These are phyloP conservation scores for Drosophila navojoa DNA, from an alignment of 1,140 invertebrate genomes.

Conservation along the genomic window DNA sequence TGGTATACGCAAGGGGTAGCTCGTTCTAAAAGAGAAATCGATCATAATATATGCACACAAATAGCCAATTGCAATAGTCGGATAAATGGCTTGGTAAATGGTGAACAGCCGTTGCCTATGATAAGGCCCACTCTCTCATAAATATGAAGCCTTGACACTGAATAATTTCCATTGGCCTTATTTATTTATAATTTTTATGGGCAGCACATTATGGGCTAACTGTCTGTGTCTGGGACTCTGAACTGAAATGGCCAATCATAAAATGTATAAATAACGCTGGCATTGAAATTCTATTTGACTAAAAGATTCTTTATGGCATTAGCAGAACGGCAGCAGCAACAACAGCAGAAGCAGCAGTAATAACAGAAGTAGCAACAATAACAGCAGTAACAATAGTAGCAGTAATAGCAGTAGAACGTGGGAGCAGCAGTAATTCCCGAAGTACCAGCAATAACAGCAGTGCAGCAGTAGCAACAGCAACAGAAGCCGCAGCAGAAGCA, in stretches of 20 bases:
- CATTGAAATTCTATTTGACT: conserved; percentile 57
- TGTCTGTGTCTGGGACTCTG: conserved; percentile 14
- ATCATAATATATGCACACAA: conserved; percentile 59
- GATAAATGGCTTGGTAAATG: conserved; percentile 52
- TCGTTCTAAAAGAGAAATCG: conserved; percentile 30
- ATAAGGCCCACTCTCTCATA: conserved; percentile 36
- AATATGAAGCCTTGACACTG: conserved; percentile 45
- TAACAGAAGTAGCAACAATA: too few species aligned
- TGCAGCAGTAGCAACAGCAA: too few species aligned
- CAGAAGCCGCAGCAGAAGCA: too few species aligned
- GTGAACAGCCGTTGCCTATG: conserved; percentile 37
- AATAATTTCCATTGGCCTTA: conserved; percentile 62
- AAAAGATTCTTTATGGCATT: conserved; percentile 34
- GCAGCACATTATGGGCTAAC: conserved; percentile 21
- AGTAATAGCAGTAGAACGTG: too few species aligned
- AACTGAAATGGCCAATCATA: conserved; percentile 38
- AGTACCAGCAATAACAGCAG: too few species aligned
- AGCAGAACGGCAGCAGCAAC: not conserved
- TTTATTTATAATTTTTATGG: conserved; percentile 63
- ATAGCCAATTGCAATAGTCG: conserved; percentile 46
- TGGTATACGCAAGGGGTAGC: too few species aligned
- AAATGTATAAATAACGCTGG: conserved; percentile 63
- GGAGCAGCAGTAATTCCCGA: too few species aligned
- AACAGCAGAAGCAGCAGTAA: not conserved
- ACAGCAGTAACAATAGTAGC: too few species aligned